These are phyloP conservation scores for Scolopax bukidnonensis DNA, from an alignment of 2,797 vertebrate species.

Conservation along the genomic window DNA sequence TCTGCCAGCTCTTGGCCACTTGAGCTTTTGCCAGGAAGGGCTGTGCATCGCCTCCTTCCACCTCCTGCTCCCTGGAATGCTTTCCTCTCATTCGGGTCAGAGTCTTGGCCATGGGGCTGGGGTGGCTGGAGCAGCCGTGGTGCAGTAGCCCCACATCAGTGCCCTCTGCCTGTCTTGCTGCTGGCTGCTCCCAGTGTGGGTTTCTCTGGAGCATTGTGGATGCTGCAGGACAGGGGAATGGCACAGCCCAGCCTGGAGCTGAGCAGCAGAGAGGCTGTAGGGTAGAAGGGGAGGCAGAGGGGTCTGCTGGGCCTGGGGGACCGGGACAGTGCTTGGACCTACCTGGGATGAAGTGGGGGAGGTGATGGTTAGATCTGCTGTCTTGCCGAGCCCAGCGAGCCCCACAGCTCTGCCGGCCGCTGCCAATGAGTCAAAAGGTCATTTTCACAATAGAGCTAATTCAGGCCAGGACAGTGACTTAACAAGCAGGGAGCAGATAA, in stretches of 20 bases:
- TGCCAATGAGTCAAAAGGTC: slow-evolving; percentile 38
- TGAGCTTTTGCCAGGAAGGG: not conserved
- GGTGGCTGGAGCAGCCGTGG: not conserved
- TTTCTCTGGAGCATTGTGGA: not conserved
- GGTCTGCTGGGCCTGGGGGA: not conserved
- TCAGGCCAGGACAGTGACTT: slow-evolving; percentile 53
- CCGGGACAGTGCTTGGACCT: not conserved
- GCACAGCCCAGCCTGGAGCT: not conserved
- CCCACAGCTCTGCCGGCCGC: not conserved
- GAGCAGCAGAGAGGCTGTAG: not conserved
- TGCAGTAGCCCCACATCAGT: not conserved
- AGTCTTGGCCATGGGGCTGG: fast-evolving
- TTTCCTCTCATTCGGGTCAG: not conserved
- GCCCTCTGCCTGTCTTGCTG: not conserved
- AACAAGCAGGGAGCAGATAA: slow-evolving; percentile 33
- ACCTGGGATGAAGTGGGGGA: not conserved
- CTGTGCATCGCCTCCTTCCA: not conserved
- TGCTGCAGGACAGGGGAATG: not conserved
- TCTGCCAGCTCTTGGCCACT: not conserved
- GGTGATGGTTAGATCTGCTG: not conserved
- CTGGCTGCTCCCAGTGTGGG: not conserved
- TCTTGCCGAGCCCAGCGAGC: not conserved
- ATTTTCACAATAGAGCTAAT: slow-evolving; percentile 52
- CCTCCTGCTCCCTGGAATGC: fast-evolving
- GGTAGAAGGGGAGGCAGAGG: not conserved